Percentiles rank a stretch among this genome's conserved stretches.
phyloP scores from a whole-genome alignment of 2,797 vertebrate species.

The Phoxinus dragarum region DNA sequence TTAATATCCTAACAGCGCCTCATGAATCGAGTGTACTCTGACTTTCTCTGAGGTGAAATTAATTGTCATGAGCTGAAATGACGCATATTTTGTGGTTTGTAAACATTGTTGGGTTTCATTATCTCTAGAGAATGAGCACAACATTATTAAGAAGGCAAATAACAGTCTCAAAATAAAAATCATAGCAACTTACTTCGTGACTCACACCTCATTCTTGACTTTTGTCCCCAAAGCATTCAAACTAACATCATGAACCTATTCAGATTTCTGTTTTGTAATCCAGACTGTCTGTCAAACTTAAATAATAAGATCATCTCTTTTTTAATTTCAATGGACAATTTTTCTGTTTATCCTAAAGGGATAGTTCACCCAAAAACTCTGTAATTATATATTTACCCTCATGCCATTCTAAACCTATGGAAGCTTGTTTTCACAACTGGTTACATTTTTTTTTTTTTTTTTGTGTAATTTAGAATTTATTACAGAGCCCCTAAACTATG shows the following conservation, averaged over 20 bases:
- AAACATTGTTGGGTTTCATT: slow-evolving; percentile 54
- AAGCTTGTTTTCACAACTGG: background rate
- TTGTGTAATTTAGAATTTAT: too few species aligned
- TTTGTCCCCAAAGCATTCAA: slow-evolving; percentile 28
- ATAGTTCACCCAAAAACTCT: background rate
- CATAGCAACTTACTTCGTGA: slow-evolving; percentile 41
- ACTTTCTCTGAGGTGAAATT: slow-evolving; percentile 42
- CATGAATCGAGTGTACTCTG: slow-evolving; percentile 35
- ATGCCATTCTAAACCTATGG: background rate
- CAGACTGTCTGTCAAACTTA: slow-evolving; percentile 1
- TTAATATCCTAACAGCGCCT: background rate
- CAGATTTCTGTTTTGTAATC: slow-evolving; percentile 11
- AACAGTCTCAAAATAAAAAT: slow-evolving; percentile 50
- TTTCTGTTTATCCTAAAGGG: background rate
- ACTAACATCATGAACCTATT: background rate
- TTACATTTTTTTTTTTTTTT: too few species aligned
- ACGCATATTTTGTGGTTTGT: slow-evolving; percentile 52
- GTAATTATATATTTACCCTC: background rate
- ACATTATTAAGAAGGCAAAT: slow-evolving; percentile 53
- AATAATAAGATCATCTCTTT: background rate
- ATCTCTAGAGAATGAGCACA: slow-evolving; percentile 42
- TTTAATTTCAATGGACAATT: background rate
- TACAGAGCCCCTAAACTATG: background rate
- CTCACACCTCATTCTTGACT: slow-evolving; percentile 28
- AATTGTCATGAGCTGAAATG: slow-evolving; percentile 51